phyloP scores from a whole-genome alignment of 2,797 vertebrate species.

The Chaetophractus vellerosus region DNA sequence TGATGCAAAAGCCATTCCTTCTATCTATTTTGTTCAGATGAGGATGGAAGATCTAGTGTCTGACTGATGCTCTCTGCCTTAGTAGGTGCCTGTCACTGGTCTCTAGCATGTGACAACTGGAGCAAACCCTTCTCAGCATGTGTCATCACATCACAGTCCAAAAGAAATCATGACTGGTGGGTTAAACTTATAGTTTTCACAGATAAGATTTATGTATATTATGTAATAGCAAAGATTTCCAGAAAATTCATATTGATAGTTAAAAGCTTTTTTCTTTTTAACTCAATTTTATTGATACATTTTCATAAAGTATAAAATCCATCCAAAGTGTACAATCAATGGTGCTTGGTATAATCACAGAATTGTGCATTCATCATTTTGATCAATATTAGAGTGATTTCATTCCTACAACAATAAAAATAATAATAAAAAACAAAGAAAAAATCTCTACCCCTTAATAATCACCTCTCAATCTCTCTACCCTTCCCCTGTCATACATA shows the following conservation, averaged over 20 bases:
- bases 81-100: not conserved
- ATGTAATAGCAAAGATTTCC: conserved; percentile 68
- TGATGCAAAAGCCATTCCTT: not conserved
- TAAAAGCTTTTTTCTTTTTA: conserved; percentile 43
- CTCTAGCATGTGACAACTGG: not conserved
- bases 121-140: not conserved
- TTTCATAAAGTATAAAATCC: no score
- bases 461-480: no score
- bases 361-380: no score
- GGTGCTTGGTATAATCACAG: no score
- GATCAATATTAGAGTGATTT: no score
- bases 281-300: no score
- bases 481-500: no score
- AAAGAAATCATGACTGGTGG: not conserved
- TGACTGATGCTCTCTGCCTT: not conserved
- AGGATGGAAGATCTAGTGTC: not conserved
- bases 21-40: not conserved
- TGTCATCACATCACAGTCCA: not conserved
- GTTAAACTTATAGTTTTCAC: conserved; percentile 43
- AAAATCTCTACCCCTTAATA: no score
- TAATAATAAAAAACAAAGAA: no score
- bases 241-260: conserved; percentile 50
- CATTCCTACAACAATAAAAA: no score
- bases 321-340: no score
- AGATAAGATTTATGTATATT: not conserved